phyloP scores from a whole-genome alignment of 2,113 vertebrate species.

The Rissa tridactyla region DNA sequence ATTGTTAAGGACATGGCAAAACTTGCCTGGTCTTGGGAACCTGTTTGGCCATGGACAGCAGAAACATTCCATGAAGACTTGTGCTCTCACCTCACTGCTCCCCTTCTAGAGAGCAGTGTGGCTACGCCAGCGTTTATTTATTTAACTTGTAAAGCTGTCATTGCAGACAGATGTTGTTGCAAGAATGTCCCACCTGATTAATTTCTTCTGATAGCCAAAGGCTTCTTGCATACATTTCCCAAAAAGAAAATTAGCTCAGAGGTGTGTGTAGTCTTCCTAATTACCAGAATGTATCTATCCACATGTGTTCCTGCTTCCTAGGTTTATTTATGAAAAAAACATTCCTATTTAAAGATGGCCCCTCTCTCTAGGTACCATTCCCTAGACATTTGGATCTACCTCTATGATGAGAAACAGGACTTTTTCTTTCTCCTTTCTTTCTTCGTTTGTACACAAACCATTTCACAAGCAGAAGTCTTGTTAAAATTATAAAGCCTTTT shows the following conservation, averaged over 20 bases:
- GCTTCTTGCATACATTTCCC: conserved; percentile 9
- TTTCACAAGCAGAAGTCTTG: not conserved
- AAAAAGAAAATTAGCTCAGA: not conserved
- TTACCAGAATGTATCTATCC: not conserved
- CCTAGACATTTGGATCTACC: not conserved
- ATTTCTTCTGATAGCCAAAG: not conserved
- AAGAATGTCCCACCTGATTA: not conserved
- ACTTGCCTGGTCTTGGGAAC: not conserved
- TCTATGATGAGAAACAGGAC: not conserved
- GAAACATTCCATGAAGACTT: not conserved
- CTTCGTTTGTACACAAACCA: not conserved
- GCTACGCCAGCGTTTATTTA: not conserved
- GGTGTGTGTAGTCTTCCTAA: not conserved
- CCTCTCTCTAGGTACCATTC: not conserved
- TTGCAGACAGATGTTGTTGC: not conserved
- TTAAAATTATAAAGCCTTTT: not conserved
- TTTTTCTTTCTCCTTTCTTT: not conserved
- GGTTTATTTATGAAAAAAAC: not conserved
- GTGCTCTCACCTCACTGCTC: not conserved
- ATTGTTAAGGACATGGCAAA: not conserved
- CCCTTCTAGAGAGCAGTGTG: not conserved
- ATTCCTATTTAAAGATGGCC: not conserved
- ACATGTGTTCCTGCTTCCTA: not conserved
- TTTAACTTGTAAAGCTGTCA: conserved; percentile 13
- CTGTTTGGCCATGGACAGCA: not conserved